phyloP scores from a whole-genome alignment of 1,140 invertebrate species.

The Cydia strobilella region DNA sequence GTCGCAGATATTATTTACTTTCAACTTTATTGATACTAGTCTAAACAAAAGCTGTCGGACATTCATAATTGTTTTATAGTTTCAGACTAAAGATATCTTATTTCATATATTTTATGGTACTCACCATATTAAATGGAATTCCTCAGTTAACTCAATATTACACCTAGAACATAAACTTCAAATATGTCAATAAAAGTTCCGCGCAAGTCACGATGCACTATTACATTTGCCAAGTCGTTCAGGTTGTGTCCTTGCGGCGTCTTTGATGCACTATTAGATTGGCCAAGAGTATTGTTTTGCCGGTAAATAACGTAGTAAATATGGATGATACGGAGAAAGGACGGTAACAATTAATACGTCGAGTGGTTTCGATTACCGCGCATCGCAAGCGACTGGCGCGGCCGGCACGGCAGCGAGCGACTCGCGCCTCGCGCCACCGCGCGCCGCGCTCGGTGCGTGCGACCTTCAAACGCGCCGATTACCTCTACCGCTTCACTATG shows the following conservation, averaged over 20 bases:
- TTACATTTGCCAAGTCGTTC: not conserved
- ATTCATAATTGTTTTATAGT: slow-evolving; percentile 5
- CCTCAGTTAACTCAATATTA: slow-evolving; percentile 1
- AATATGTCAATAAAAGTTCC: slow-evolving; percentile 1
- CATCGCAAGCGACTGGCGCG: slow-evolving; percentile 33
- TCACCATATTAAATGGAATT: not conserved
- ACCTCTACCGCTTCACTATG: not conserved
- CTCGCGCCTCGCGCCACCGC: slow-evolving; percentile 9
- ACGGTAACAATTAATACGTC: slow-evolving; percentile 11
- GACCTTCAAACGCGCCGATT: slow-evolving; percentile 17
- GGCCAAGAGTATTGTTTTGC: not conserved
- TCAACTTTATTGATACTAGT: not conserved
- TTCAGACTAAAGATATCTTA: not conserved
- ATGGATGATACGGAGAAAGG: not conserved
- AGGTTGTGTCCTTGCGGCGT: not conserved
- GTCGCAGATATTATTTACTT: not conserved
- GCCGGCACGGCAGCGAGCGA: not conserved
- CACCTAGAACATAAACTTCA: slow-evolving; percentile 4
- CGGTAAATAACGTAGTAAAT: slow-evolving; percentile 3
- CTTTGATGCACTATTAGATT: not conserved
- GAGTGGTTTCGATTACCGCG: slow-evolving; percentile 29
- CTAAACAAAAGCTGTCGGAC: not conserved
- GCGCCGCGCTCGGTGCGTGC: slow-evolving; percentile 5
- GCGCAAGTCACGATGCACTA: not conserved
- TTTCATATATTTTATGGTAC: not conserved